Base-by-base conservation (phyloP, 2,113 vertebrate species). In the Sclerurus mexicanus region DNA sequence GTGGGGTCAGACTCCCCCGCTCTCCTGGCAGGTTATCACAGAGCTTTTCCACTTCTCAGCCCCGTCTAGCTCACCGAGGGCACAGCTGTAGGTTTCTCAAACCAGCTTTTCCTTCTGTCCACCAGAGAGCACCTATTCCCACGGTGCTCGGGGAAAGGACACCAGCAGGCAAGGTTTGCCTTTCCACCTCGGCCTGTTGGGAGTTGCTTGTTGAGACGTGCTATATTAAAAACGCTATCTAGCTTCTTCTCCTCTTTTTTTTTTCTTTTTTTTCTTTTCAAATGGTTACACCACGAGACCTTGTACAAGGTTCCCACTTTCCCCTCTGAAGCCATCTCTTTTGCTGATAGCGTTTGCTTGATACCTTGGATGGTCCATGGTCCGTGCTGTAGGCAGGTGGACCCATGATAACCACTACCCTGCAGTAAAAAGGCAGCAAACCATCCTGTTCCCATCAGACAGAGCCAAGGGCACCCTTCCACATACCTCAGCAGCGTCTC, bases 91-190 rank as follows among this genome's bases (percentile, higher is more conserved):
- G 14, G 4, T 83, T 39, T 47, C 83, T 24, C 53, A 31, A 19
- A 15, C 2, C 59, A 30, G 12, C 35, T 78, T 50, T 85, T 40
- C 5, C 35, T 42, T 69, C 60, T 47, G 74, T 63, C 77, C 92
- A 14, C 42, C 77, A 87, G 92, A 50, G 77, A 91, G 93, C 87
- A 78, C 44, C 30, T 69, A 47, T 67, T 31, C 44, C 42, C 59
- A 3, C 7, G 6, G 24, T 7, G n/a, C 40, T 59, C 22, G 2
- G 37, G 35, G 8, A 73, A 39, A 35, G 16, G 49, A 52, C 44
- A 56, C 11, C 52, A 18, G 19, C 20, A 40, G 30, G 53, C 76
- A n/a, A 10, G 10, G 14, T 27, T 22, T 10, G 64, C 1, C 37
- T 85, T 72, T 67, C 19, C 52, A 3, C 37, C 30, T 20, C 12